Evolutionary conservation across 2,113 vertebrate genomes (phyloP).

Genomic region (Cinclus mexicanus): DNA sequence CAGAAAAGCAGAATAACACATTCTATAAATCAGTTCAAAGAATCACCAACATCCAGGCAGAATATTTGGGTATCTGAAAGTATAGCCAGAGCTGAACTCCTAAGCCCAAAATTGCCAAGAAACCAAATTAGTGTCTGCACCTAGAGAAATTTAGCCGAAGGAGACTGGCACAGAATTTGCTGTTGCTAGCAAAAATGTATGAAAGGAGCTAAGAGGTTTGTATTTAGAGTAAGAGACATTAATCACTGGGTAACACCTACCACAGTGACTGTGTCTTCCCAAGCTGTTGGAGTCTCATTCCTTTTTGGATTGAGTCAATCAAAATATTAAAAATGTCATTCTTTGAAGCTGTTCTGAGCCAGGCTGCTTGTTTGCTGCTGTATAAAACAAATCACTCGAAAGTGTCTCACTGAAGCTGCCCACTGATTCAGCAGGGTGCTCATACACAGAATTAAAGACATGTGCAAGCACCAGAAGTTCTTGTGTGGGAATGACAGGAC

Average conservation of each 20-base stretch:
- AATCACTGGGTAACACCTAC: constrained; percentile 64
- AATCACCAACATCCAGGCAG: constrained; percentile 18
- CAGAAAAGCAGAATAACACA: constrained; percentile 42
- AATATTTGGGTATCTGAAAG: background rate
- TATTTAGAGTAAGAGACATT: constrained; percentile 56
- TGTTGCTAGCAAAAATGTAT: constrained; percentile 52
- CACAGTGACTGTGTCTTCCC: constrained; percentile 23
- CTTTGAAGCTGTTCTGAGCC: constrained; percentile 51
- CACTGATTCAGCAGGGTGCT: constrained; percentile 54
- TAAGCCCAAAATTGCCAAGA: constrained; percentile 36
- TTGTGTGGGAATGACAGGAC: background rate
- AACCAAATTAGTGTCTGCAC: constrained; percentile 34
- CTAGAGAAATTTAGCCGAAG: constrained; percentile 34
- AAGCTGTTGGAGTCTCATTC: constrained; percentile 42
- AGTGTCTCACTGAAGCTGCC: constrained; percentile 36
- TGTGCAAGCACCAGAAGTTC: background rate
- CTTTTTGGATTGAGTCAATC: constrained; percentile 53
- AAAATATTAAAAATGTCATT: constrained; percentile 60
- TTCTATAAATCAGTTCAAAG: constrained; percentile 35
- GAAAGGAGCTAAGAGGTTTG: constrained; percentile 43
- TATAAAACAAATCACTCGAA: constrained; percentile 53
- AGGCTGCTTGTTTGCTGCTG: background rate
- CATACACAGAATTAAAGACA: background rate
- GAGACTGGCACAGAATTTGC: constrained; percentile 48
- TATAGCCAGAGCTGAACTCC: background rate